Evolutionary conservation across 2,113 vertebrate genomes (phyloP).

Genomic region (Bubo blakistoni): DNA sequence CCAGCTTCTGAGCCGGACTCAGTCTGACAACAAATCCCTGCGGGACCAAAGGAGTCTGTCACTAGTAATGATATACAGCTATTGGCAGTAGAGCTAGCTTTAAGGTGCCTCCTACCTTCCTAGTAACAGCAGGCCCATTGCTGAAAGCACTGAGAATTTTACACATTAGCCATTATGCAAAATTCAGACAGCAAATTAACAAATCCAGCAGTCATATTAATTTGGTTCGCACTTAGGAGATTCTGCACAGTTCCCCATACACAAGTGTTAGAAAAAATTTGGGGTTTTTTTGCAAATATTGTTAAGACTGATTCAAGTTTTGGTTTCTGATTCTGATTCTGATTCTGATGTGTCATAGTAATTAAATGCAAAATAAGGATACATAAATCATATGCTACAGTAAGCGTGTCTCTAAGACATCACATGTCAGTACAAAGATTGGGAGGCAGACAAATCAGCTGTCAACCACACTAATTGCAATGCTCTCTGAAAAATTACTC

Average conservation of each 20-base stretch:
- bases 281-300: not conserved
- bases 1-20: constrained; percentile 6
- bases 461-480: not conserved
- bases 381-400: constrained; percentile 7
- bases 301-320: constrained; percentile 11
- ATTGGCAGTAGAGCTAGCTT: not conserved
- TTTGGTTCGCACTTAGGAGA: not conserved
- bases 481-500: not conserved
- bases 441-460: not conserved
- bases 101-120: not conserved
- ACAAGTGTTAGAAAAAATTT: not conserved
- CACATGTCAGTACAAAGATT: not conserved
- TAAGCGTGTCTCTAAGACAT: not conserved
- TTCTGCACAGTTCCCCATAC: not conserved
- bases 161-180: not conserved
- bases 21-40: constrained; percentile 35
- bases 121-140: not conserved
- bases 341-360: constrained; percentile 32
- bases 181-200: not conserved
- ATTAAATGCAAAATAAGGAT: constrained; percentile 35
- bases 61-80: not conserved
- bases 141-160: not conserved
- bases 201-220: not conserved
- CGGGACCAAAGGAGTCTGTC: not conserved
- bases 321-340: not conserved